Conservation (phyloP, 2,888 invertebrate genomes). For the Caenorhabditis sinica region DNA sequence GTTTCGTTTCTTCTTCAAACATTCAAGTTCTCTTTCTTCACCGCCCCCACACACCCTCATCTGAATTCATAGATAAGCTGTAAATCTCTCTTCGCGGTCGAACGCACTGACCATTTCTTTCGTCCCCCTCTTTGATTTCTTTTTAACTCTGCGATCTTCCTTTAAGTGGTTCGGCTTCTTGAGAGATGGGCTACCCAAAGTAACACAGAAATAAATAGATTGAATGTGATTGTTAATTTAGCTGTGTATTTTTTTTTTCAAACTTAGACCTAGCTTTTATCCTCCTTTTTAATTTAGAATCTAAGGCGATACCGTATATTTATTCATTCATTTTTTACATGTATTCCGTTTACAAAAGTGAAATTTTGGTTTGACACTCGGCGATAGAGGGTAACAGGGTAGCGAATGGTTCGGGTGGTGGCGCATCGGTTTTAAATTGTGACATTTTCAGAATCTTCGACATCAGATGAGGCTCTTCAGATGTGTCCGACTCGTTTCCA, state of each 20-base stretch:
- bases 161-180: conserved; percentile 68
- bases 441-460: conserved; percentile 56
- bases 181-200: conserved; percentile 65
- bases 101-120: conserved; percentile 67
- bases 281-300: no score
- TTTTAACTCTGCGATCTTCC: conserved; percentile 37
- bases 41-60: conserved; percentile 43
- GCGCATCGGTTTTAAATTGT: conserved; percentile 45
- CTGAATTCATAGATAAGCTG: conserved; percentile 57
- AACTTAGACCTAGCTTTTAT: no score
- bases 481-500: conserved; percentile 51
- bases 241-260: background rate
- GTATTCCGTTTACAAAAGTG: conserved; percentile 53
- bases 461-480: conserved; percentile 52
- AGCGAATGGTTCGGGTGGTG: conserved; percentile 53
- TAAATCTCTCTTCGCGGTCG: conserved; percentile 68
- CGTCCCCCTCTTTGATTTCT: conserved; percentile 25
- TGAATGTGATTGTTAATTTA: conserved; percentile 58
- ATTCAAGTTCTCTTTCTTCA: conserved; percentile 40
- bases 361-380: conserved; percentile 65
- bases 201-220: conserved; percentile 67
- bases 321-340: background rate
- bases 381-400: conserved; percentile 32
- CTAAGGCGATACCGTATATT: background rate
- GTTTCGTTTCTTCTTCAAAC: conserved; percentile 50